Evolutionary conservation across 2,888 invertebrate genomes (phyloP).

Genomic region (Lypha dubia): DNA sequence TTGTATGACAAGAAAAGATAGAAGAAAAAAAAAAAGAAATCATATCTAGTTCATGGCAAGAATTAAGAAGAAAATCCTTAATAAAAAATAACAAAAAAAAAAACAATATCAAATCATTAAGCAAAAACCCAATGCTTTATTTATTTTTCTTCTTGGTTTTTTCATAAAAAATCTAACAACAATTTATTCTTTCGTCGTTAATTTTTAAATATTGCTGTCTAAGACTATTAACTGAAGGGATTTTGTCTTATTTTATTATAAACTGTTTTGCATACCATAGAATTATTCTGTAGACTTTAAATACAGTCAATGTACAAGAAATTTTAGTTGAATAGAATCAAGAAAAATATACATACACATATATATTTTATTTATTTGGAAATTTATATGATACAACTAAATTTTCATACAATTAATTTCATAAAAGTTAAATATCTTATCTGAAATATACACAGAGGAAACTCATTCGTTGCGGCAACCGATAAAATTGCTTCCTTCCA

Average conservation of each 20-base stretch:
- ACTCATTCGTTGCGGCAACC: too few relatives aligned
- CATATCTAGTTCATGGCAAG: constrained; percentile 1
- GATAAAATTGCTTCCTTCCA: too few relatives aligned
- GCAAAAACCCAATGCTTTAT: constrained; percentile 12
- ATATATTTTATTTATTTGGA: constrained; percentile 11
- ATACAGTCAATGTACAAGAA: background rate
- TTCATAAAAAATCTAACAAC: background rate
- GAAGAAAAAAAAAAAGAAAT: too few relatives aligned
- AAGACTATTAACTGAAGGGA: background rate
- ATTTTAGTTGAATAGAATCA: background rate
- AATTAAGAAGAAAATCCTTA: background rate
- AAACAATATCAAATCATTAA: constrained; percentile 53
- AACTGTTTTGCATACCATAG: background rate
- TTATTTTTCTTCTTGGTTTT: background rate
- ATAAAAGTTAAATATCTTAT: background rate
- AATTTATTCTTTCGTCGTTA: background rate
- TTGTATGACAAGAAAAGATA: constrained; percentile 27
- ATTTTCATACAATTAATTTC: background rate
- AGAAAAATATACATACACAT: too few relatives aligned
- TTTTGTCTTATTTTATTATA: background rate
- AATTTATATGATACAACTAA: constrained; percentile 5
- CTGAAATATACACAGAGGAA: too few relatives aligned
- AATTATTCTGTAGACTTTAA: background rate
- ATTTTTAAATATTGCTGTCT: background rate
- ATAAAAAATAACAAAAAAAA: background rate